phyloP scores from a whole-genome alignment of 2,888 invertebrate species.

The Tetropium fuscum region DNA sequence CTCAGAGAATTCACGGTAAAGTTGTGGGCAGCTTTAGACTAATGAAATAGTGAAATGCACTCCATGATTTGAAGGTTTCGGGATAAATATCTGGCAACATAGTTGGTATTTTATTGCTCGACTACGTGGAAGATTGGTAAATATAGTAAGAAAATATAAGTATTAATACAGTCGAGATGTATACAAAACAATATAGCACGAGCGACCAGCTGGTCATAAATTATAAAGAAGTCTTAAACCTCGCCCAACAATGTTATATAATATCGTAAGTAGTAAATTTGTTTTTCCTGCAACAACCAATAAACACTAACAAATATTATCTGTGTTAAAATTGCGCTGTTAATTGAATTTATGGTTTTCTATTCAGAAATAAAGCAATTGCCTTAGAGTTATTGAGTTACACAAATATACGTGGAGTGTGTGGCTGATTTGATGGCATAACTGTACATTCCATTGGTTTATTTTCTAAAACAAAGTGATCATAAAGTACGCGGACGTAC shows the following conservation, averaged over 20 bases:
- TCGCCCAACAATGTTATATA: constrained; percentile 28
- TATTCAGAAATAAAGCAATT: constrained; percentile 64
- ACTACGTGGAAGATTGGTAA: not conserved
- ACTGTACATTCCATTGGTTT: constrained; percentile 39
- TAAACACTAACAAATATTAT: constrained; percentile 29
- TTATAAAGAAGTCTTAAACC: constrained; percentile 25
- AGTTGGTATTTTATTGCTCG: not conserved
- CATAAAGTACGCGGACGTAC: constrained; percentile 34
- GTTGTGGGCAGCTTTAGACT: too few relatives aligned
- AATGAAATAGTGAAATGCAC: too few relatives aligned
- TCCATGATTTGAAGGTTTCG: too few relatives aligned
- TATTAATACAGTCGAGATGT: constrained; percentile 3
- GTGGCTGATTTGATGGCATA: constrained; percentile 29
- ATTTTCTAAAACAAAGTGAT: constrained; percentile 42
- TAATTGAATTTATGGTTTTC: constrained; percentile 55
- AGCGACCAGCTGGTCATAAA: constrained; percentile 18
- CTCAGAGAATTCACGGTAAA: too few relatives aligned
- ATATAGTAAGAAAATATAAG: constrained; percentile 1
- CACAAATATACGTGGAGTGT: constrained; percentile 73
- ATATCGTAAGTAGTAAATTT: constrained; percentile 28
- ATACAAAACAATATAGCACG: constrained; percentile 14
- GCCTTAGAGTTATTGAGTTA: constrained; percentile 75
- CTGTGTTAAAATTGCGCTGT: constrained; percentile 39
- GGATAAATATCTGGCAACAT: not conserved
- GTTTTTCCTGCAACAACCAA: constrained; percentile 26